Evolutionary conservation across 2,797 vertebrate species (phyloP).

Genomic region (Phoebastria nigripes): DNA sequence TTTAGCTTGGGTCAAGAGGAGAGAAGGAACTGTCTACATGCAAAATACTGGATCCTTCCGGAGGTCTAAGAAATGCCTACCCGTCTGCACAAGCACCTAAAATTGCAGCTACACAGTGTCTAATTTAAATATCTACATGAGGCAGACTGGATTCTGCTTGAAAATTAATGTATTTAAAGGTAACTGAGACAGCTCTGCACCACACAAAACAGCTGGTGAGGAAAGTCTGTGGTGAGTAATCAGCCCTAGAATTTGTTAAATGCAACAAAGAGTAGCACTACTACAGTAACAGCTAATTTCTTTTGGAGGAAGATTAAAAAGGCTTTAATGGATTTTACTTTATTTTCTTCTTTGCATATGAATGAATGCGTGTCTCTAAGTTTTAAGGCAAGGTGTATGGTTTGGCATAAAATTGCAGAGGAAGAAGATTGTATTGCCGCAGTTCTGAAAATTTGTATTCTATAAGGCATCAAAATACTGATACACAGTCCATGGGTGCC

Average conservation of each 20-base stretch:
- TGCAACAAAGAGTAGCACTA: not conserved
- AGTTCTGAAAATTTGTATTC: not conserved
- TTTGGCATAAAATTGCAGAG: slow-evolving; percentile 32
- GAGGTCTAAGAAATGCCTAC: not conserved
- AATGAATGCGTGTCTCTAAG: not conserved
- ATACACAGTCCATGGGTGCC: not conserved
- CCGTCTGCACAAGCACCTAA: not conserved
- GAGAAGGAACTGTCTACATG: not conserved
- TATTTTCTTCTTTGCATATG: slow-evolving; percentile 40
- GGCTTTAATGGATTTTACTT: slow-evolving; percentile 34
- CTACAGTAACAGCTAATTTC: slow-evolving; percentile 16
- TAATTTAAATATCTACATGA: not conserved
- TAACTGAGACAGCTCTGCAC: not conserved
- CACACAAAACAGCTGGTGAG: not conserved
- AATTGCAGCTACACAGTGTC: not conserved
- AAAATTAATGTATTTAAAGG: not conserved
- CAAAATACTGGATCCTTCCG: not conserved
- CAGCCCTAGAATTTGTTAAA: not conserved
- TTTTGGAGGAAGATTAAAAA: slow-evolving; percentile 28
- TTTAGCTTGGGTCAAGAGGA: not conserved
- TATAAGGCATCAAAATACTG: not conserved
- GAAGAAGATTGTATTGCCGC: not conserved
- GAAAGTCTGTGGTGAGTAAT: not conserved
- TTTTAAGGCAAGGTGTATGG: not conserved
- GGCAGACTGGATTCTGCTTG: not conserved